These are phyloP conservation scores for fruit fly (Drosophila melanogaster) DNA, from an alignment of 1,140 invertebrate species.

Conservation along the genomic window Release_6_plus_ISO1_MT NT_033779.5:8835001-8835500, in stretches of 20 bases:
- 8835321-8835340: constrained; percentile 60
- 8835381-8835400: constrained; percentile 69
- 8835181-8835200: constrained; percentile 78
- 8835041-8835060: neutral
- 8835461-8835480: constrained; percentile 78
- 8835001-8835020: too few relatives aligned
- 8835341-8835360: constrained; percentile 71
- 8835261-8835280: constrained; percentile 18
- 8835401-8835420: constrained; percentile 84
- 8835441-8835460: constrained; percentile 84
- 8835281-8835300: constrained; percentile 20
- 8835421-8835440: constrained; percentile 84
- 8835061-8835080: too few relatives aligned
- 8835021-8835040: too few relatives aligned
- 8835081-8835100: constrained; percentile 36
- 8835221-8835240: constrained; percentile 56
- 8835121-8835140: constrained; percentile 31
- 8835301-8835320: constrained; percentile 40
- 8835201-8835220: constrained; percentile 68
- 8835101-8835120: constrained; percentile 38
- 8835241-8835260: constrained; percentile 61
- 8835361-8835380: constrained; percentile 65
- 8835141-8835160: constrained; percentile 27
- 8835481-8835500: constrained; percentile 37
- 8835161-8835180: constrained; percentile 68